Evolutionary conservation across 2,888 invertebrate genomes (phyloP), one percentile per base, ranked within the genome.

Genomic region (Drymonia ruficornis): DNA sequence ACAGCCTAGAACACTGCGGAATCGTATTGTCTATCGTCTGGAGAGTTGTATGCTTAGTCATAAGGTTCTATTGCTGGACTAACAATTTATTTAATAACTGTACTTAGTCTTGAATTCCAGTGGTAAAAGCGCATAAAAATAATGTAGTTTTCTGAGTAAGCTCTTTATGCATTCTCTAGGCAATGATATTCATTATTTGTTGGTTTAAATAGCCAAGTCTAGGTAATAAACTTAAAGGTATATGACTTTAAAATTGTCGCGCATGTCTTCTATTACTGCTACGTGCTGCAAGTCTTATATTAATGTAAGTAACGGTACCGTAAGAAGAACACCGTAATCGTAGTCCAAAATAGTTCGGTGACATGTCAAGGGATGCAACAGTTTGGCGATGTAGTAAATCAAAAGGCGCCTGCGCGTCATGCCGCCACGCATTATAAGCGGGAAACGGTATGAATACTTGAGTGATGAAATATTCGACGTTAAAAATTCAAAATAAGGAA

Each of bases 321-420:
- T 67, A 70, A 60, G 57, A 57, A 55, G 57, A 62, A 65, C 61
- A 62, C 61, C 65, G 65, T 54, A 64, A 64, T 63, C 58, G 63
- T 64, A 56, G 59, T 51, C 61, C 57, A 63, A 66, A 65, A 66
- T 62, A 61, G 54, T 53, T 59, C 42, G 52, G 29, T 52, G 53
- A 70, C 67, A 75, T 68, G 72, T 78, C 76, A 75, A 71, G 72
- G 77, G 73, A 71, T 67, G 71, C 70, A 66, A 72, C 61, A 74
- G 69, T 89, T 86, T 81, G 85, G 85, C 76, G 72, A 64, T 74
- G 84, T 76, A 77, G 80, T 89, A 87, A 89, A 88, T 89, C 83
- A 89, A 70, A 67, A 66, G 86, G 83, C 85, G 82, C 83, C 83
- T 76, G 36, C 36, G 53, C 60, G 69, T 55, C 71, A 73, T 48